A percentile compares a stretch with the other conserved stretches of the same genome.
Evolutionary conservation across 2,797 vertebrate genomes (phyloP).

Genomic region (Rhinophrynus dorsalis): DNA sequence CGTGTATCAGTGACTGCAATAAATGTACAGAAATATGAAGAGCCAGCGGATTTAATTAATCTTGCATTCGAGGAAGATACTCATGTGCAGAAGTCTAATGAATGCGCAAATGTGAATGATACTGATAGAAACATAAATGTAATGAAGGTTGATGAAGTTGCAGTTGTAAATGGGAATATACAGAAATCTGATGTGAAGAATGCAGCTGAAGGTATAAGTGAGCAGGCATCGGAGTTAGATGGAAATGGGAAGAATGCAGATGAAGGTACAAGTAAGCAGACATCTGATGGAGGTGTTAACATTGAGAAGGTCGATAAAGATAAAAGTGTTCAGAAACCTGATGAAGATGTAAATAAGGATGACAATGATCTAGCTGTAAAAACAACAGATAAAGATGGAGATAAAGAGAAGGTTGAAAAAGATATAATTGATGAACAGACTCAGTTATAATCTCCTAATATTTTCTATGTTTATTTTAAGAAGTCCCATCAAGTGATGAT

Average conservation of each 20-base stretch:
- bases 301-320: too few species aligned
- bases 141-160: neutral
- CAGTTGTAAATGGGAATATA: neutral
- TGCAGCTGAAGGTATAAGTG: neutral
- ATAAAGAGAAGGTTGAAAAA: neutral
- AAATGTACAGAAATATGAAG: neutral
- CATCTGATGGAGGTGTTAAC: too few species aligned
- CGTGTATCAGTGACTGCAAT: neutral
- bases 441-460: neutral
- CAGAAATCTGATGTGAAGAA: neutral
- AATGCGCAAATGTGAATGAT: neutral
- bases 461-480: neutral
- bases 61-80: slow-evolving; percentile 52
- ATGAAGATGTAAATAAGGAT: neutral
- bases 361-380: neutral
- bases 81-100: neutral
- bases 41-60: slow-evolving; percentile 36
- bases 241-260: neutral
- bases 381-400: neutral
- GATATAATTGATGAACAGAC: neutral
- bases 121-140: neutral
- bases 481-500: neutral
- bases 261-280: neutral
- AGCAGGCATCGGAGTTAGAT: too few species aligned
- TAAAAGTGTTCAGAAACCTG: neutral